These are phyloP conservation scores for Drosophila putrida DNA, from an alignment of 2,888 invertebrate genomes.

Conservation along the genomic window DNA sequence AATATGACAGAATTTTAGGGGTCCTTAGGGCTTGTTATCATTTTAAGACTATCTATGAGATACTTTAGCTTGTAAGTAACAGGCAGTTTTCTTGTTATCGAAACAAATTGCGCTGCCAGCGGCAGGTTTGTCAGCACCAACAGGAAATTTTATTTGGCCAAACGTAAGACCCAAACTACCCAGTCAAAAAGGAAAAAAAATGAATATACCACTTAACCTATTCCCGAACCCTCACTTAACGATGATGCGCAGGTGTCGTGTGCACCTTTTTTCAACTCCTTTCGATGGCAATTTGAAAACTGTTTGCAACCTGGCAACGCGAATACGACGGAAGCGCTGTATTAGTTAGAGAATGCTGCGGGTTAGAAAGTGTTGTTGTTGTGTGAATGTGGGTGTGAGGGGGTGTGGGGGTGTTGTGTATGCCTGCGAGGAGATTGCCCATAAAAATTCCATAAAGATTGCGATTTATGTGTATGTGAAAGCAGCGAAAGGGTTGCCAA, in stretches of 20 bases:
- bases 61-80: constrained; percentile 32
- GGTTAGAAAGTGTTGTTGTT: background rate
- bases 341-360: constrained; percentile 66
- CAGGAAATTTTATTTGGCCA: constrained; percentile 71
- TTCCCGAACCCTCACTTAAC: constrained; percentile 65
- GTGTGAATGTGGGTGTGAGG: constrained; percentile 5
- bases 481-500: constrained; percentile 71
- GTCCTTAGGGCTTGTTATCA: background rate
- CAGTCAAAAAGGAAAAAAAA: constrained; percentile 7
- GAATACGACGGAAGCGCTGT: constrained; percentile 74
- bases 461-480: constrained; percentile 79
- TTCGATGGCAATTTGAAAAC: constrained; percentile 53
- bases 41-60: constrained; percentile 22
- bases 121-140: constrained; percentile 41
- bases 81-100: constrained; percentile 62
- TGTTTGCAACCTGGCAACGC: constrained; percentile 39
- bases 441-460: constrained; percentile 84
- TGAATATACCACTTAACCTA: constrained; percentile 60
- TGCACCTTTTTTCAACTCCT: constrained; percentile 64
- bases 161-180: constrained; percentile 44
- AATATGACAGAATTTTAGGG: background rate
- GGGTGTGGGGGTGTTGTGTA: constrained; percentile 46
- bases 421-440: constrained; percentile 83
- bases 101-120: constrained; percentile 70
- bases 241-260: constrained; percentile 79